These are phyloP conservation scores for Dromococcyx pavoninus DNA, from an alignment of 2,797 vertebrate species.

Conservation along the genomic window DNA sequence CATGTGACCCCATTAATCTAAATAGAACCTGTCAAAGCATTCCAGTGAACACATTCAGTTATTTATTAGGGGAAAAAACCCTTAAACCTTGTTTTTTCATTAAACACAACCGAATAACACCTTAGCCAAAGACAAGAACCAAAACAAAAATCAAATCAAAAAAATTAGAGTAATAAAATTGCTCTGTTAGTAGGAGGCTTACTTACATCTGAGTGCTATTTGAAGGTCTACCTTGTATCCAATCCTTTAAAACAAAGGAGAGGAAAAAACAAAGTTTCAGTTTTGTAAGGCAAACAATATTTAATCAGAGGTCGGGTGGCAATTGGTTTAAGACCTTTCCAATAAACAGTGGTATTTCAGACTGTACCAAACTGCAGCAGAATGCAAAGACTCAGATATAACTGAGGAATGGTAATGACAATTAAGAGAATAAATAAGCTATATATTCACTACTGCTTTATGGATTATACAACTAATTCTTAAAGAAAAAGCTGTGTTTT, in stretches of 20 bases:
- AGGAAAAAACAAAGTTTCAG: conserved; percentile 30
- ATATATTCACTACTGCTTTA: background rate
- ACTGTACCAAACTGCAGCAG: background rate
- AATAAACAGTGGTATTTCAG: conserved; percentile 8
- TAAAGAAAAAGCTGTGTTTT: background rate
- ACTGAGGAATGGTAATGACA: background rate
- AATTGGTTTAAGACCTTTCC: background rate
- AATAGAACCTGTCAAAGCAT: background rate
- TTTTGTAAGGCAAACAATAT: background rate
- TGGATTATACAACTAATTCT: background rate
- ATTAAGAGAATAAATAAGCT: background rate
- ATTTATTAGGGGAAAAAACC: background rate
- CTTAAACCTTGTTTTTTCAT: background rate
- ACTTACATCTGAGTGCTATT: conserved; percentile 90
- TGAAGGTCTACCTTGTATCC: conserved; percentile 88
- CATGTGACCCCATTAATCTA: background rate
- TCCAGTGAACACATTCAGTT: background rate
- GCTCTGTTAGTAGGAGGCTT: background rate
- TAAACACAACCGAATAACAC: background rate
- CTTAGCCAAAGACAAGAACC: background rate
- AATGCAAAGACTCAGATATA: background rate
- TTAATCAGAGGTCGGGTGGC: background rate
- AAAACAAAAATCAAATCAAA: background rate
- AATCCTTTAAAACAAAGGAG: conserved; percentile 81
- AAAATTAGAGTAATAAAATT: background rate